Evolutionary conservation across 2,888 invertebrate species (phyloP), one percentile per base, ranked within the genome.

Genomic region (Acanthosoma haemorrhoidale): DNA sequence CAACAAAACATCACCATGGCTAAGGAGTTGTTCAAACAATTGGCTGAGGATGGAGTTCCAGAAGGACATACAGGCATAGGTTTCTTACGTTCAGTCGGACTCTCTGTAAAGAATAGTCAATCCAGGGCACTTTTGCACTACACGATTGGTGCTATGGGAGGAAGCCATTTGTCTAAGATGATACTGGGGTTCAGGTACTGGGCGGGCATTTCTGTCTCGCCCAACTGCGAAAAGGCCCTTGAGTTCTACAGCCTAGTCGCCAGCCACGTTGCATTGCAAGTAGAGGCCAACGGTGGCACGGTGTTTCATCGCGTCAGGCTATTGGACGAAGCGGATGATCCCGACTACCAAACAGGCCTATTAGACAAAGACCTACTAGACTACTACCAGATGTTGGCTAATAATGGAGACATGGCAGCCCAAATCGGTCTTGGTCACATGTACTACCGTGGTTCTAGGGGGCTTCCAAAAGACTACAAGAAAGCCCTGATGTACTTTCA

Each of bases 331-430:
- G 84, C 89, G 6, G 96, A 97, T 80, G 91, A 89, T 79, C 87
- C 89, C 1, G 89, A 88, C 60, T 86, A 87, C 72, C 84, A 84
- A 39, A 86, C 88, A 3, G 89, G 88, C 32, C 89, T 91, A 66
- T 84, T 96, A 18, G 93, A 98, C 80, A 93, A 94, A 70, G 97
- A 99, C 82, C 87, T 98, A 74, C 90, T 98, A 68, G 96, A 96
- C 78, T 99, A 99, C 82, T 99, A 98, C 83, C 94, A 96, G 80
- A 86, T 98, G 77, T 82, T 99, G 75, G 99, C 98, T 0, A 97
- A 98, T 79, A 96, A 98, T 79, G 98, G 98, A 2, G 98, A 99
- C 79, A 90, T 96, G 21, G 94, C 96, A 80, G 96, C 97, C 34
- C 77, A 92, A 89, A 92, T 98, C 59, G 97, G 96, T 0, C 83